Evolutionary conservation across 2,113 vertebrate genomes (phyloP).

Genomic region (Ciconia stormi): DNA sequence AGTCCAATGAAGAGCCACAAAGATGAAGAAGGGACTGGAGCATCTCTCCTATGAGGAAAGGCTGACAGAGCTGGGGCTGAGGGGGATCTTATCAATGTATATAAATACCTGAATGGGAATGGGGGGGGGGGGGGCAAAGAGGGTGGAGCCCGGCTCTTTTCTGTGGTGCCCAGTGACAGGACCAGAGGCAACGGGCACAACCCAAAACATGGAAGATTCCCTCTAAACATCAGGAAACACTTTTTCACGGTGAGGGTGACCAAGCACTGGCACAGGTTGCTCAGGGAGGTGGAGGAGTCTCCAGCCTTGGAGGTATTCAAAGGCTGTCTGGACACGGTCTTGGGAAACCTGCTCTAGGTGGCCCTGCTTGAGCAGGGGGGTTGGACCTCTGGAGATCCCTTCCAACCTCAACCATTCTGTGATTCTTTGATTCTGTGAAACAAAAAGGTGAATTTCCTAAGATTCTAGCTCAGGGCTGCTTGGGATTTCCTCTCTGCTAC

Average conservation of each 20-base stretch:
- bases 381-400: background rate
- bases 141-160: background rate
- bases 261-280: background rate
- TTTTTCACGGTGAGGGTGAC: background rate
- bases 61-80: background rate
- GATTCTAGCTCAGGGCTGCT: background rate
- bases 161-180: background rate
- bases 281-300: background rate
- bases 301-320: background rate
- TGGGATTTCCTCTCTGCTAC: slow-evolving; percentile 49
- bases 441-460: background rate
- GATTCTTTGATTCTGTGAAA: background rate
- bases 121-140: background rate
- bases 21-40: background rate
- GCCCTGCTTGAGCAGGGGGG: background rate
- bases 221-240: background rate
- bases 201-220: background rate
- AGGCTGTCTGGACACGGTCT: fast-evolving
- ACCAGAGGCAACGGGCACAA: background rate
- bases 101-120: background rate
- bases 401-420: background rate
- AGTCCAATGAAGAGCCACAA: background rate
- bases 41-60: background rate
- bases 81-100: background rate
- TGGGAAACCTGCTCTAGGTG: background rate